Evolutionary conservation across 1,140 invertebrate species (phyloP), one percentile per base, ranked within the genome.

Genomic region (Trichonephila clavata): DNA sequence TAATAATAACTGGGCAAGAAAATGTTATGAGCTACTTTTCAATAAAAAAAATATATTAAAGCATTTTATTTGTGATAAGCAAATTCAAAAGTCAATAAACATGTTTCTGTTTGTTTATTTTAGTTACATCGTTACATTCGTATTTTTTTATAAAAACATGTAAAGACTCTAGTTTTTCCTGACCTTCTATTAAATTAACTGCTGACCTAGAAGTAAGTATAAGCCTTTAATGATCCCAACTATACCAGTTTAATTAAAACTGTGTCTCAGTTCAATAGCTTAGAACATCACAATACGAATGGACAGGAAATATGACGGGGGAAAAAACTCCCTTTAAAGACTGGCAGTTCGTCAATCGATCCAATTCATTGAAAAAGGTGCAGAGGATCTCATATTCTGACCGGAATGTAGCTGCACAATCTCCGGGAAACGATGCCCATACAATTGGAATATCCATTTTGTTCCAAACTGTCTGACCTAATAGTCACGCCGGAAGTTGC

Each of bases 401-500:
- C 92, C 86, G 92, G 86, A 93, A 57, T 80, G 92, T 92, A 92
- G 81, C 43, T 59, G 90, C 90, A 83, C 81, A 57, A 93, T 93
- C 92, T 88, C 92, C 92, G 92, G 92, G 92, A 93, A 93, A 80
- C 43, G 84, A n/a, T 10, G 24, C 16, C 60, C 77, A 57, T 27
- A 50, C 57, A 92, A 92, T 65, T 63, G 27, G 80, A 84, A 84
- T 24, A 81, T 57, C 86, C 92, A 93, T 93, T 93, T 93, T 93
- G 92, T 92, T 77, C 90, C 60, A 60, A 86, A n/a, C 57, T 63
- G 80, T 93, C 84, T 93, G 92, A 93, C 92, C 92, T 88, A 93
- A 93, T 93, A 93, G 92, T 88, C 57, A 43, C 92, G 32, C 92
- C 92, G 92, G 92, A 93, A 93, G 84, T 93, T 88, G 92, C 84